These are phyloP conservation scores for Catocala sponsa DNA, from an alignment of 2,888 invertebrate genomes.

Conservation along the genomic window DNA sequence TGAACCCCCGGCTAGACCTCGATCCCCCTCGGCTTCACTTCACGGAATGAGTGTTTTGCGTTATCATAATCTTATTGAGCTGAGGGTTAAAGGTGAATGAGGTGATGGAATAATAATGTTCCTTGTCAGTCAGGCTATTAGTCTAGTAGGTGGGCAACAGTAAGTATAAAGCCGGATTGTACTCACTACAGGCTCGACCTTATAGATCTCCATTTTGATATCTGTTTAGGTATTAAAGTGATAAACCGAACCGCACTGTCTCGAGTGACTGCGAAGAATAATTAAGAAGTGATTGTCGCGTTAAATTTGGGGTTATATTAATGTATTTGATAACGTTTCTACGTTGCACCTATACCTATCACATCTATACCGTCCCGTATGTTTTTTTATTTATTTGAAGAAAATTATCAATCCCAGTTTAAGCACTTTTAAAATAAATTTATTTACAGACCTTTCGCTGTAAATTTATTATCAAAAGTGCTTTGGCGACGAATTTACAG, in stretches of 20 bases:
- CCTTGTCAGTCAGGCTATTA: slow-evolving; percentile 27
- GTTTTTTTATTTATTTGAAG: not conserved
- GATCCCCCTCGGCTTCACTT: slow-evolving; percentile 38
- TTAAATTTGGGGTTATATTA: slow-evolving; percentile 1
- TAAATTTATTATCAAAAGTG: slow-evolving; percentile 6
- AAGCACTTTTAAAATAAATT: no score
- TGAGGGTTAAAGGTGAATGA: slow-evolving; percentile 58
- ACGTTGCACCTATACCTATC: not conserved
- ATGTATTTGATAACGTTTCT: slow-evolving; percentile 10
- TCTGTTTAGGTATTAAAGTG: not conserved
- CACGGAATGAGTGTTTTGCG: slow-evolving; percentile 48
- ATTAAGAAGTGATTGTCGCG: slow-evolving; percentile 12
- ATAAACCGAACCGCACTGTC: not conserved
- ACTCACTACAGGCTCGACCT: slow-evolving; percentile 60
- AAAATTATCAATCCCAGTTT: not conserved
- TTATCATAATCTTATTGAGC: slow-evolving; percentile 44
- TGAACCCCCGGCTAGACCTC: slow-evolving; percentile 17
- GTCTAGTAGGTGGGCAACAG: slow-evolving; percentile 24
- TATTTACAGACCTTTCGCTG: no score
- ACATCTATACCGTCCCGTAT: not conserved
- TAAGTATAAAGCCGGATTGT: slow-evolving; percentile 2
- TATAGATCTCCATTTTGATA: slow-evolving; percentile 59
- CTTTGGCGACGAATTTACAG: slow-evolving; percentile 14
- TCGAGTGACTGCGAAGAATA: slow-evolving; percentile 15
- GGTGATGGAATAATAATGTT: slow-evolving; percentile 33